These are phyloP conservation scores for Lissocephala sabroskyi DNA, from an alignment of 2,888 invertebrate genomes.

Conservation along the genomic window DNA sequence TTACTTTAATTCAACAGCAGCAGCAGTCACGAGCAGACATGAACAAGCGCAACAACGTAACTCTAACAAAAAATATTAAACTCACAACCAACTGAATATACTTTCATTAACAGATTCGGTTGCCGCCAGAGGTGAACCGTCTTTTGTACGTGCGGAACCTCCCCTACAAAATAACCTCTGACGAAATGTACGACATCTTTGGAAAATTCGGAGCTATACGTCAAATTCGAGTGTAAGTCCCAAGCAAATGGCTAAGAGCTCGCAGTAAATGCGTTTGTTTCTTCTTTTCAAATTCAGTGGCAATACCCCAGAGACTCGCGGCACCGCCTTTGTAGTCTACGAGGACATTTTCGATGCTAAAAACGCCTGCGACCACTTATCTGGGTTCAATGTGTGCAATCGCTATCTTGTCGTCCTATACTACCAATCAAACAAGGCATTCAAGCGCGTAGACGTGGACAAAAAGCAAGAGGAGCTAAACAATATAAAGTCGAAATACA, in stretches of 20 bases:
- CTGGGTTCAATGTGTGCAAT: slow-evolving; percentile 99
- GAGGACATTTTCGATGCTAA: slow-evolving; percentile 99
- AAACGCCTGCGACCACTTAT: slow-evolving; percentile 99
- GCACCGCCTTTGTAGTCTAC: slow-evolving; percentile 99
- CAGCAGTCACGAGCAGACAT: slow-evolving; percentile 39
- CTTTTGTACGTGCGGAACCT: slow-evolving; percentile 97
- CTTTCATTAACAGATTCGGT: slow-evolving; percentile 81
- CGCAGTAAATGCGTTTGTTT: not conserved
- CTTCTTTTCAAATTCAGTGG: no score
- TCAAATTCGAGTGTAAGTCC: slow-evolving; percentile 95
- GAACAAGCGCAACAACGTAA: slow-evolving; percentile 71
- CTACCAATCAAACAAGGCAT: slow-evolving; percentile 96
- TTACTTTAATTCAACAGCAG: slow-evolving; percentile 39
- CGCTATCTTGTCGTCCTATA: slow-evolving; percentile 98
- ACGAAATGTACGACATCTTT: slow-evolving; percentile 99
- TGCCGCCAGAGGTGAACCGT: slow-evolving; percentile 99
- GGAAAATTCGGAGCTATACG: slow-evolving; percentile 99
- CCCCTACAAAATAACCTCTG: slow-evolving; percentile 99
- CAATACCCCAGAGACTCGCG: slow-evolving; percentile 97
- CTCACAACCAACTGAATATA: slow-evolving; percentile 14
- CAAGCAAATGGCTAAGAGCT: not conserved
- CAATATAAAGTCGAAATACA: slow-evolving; percentile 95
- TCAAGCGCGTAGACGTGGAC: slow-evolving; percentile 94
- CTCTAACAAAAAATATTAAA: slow-evolving; percentile 25
- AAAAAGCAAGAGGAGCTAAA: slow-evolving; percentile 97